These are phyloP conservation scores for Bubo blakistoni DNA, from an alignment of 2,113 vertebrate genomes.

Conservation along the genomic window DNA sequence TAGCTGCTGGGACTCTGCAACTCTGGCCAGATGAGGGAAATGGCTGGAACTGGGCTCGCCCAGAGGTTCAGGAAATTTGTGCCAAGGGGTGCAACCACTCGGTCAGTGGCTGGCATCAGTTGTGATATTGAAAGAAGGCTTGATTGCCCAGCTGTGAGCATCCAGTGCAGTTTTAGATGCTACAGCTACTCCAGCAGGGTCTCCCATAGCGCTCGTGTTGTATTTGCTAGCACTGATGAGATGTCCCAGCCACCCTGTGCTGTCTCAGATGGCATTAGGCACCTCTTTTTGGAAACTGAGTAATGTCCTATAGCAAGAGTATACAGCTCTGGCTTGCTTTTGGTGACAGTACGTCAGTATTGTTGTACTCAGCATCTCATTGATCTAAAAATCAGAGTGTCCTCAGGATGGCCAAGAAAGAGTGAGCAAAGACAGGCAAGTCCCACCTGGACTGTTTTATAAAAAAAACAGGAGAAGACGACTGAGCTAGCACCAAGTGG, in stretches of 20 bases:
- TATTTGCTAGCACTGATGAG: not conserved
- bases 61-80: not conserved
- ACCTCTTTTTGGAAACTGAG: not conserved
- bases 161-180: not conserved
- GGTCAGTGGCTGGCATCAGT: not conserved
- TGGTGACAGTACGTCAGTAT: not conserved
- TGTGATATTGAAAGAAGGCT: not conserved
- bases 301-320: not conserved
- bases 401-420: not conserved
- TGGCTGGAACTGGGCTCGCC: not conserved
- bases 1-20: not conserved
- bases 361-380: fast-evolving
- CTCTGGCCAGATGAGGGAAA: not conserved
- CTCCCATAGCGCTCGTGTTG: fast-evolving
- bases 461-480: not conserved
- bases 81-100: not conserved
- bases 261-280: not conserved
- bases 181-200: not conserved
- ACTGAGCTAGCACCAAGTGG: not conserved
- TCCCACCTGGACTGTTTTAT: not conserved
- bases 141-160: not conserved
- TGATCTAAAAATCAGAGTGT: not conserved
- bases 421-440: not conserved
- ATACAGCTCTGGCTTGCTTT: not conserved
- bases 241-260: not conserved